A percentile compares a stretch with the other conserved stretches of the same genome.
Conservation (phyloP, 2,113 vertebrate genomes). For the Felis chaus region DNA sequence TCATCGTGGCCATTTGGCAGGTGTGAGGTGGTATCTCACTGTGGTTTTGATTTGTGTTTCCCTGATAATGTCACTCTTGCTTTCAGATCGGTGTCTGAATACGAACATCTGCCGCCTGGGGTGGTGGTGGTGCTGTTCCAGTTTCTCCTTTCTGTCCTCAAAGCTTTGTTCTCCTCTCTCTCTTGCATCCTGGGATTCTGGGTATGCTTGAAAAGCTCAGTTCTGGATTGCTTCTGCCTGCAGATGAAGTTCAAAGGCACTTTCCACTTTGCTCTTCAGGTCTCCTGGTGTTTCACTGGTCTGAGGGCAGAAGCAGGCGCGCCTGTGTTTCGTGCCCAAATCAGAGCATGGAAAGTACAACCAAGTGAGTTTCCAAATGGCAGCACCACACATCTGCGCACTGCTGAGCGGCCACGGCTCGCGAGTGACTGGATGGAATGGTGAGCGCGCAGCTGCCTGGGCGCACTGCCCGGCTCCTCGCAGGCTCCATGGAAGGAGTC, state of each 20-base stretch:
- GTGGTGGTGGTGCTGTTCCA: neutral
- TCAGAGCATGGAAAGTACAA: neutral
- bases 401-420: neutral
- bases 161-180: too few species aligned
- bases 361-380: neutral
- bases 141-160: neutral
- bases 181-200: neutral
- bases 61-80: neutral
- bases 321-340: neutral
- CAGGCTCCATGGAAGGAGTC: neutral
- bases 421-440: accelerated
- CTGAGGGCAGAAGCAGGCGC: neutral
- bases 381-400: neutral
- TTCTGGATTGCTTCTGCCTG: neutral
- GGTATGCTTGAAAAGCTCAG: neutral
- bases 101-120: neutral
- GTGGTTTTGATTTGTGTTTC: too few species aligned
- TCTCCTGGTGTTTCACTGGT: neutral
- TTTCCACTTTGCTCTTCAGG: neutral
- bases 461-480: neutral
- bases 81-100: neutral
- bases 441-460: neutral
- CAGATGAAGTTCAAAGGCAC: neutral
- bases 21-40: too few species aligned
- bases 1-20: too few species aligned